Evolutionary conservation across 2,797 vertebrate species (phyloP), one percentile per base, ranked within the genome.

Genomic region (Australoheros facetus): DNA sequence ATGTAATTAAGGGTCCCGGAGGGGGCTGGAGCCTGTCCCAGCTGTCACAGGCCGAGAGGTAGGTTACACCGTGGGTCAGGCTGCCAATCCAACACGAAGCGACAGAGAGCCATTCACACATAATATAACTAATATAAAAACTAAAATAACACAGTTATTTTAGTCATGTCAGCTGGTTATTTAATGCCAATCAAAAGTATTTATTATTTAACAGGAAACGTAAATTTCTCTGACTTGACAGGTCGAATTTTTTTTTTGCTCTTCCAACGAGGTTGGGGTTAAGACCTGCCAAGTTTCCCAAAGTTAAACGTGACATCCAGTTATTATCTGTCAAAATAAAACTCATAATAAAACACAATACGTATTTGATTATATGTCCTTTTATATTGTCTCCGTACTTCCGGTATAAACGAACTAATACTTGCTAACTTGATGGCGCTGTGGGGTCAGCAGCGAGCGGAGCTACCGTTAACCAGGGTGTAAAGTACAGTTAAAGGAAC

Each of bases 171-270:
- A 26, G 26, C 26, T 26, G 26, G 26, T 26, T 26, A 48, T 66
- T 28, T 45, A 48, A 45, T 9, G 11, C 16, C 23, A 45, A 66
- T 66, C 23, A 66, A 48, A 66, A 48, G 23, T 19, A 66, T 28
- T 48, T 48, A 28, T 51, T 51, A 45, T 69, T 30, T 12, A 45
- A 69, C 42, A 51, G 64, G 42, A 69, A 69, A 69, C 6, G 16
- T 3, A 64, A 10, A 28, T 32, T 34, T 69, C 42, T 82, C 39
- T 84, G 78, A 88, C 81, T 42, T 85, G 54, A 86, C 78, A 75
- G 56, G 9, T 73, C 77, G 70, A 89, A 85, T 90, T 89, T 89
- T 28, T 30, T 87, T 88, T 88, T 86, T 85, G 78, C 70, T 73
- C 78, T 45, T 58, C 79, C 82, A 82, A 71, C 56, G 17, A 77